Conservation (phyloP, 1,140 invertebrate genomes). For the Thalassaphorura encarpata region DNA sequence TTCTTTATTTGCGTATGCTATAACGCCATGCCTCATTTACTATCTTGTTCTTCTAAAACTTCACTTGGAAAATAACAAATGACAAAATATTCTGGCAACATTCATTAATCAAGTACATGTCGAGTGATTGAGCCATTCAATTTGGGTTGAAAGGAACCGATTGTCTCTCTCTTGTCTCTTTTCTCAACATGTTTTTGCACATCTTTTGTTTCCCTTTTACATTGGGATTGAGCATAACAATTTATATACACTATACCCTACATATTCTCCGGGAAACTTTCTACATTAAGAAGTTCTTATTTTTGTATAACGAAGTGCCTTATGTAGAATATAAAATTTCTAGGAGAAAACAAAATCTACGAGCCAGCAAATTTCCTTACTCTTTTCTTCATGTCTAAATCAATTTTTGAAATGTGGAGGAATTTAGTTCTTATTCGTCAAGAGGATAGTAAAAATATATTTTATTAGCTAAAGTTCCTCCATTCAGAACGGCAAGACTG, state of each 20-base stretch:
- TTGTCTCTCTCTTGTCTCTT: too few relatives aligned
- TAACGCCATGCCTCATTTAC: too few relatives aligned
- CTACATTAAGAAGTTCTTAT: not conserved
- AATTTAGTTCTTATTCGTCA: not conserved
- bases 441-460: not conserved
- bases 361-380: not conserved
- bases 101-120: too few relatives aligned
- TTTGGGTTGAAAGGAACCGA: too few relatives aligned
- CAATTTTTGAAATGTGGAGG: not conserved
- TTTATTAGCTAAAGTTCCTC: not conserved
- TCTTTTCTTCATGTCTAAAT: not conserved
- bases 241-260: not conserved
- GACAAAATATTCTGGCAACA: too few relatives aligned
- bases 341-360: not conserved
- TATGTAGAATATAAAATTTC: not conserved
- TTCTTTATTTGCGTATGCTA: too few relatives aligned
- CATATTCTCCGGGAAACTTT: not conserved
- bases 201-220: too few relatives aligned
- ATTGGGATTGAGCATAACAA: not conserved
- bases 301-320: not conserved
- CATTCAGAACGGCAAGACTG: not conserved
- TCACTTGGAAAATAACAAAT: too few relatives aligned
- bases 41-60: too few relatives aligned
- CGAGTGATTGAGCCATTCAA: too few relatives aligned
- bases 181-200: too few relatives aligned